Conservation (phyloP, 2,113 vertebrate species). For the Amphilophus citrinellus region DNA sequence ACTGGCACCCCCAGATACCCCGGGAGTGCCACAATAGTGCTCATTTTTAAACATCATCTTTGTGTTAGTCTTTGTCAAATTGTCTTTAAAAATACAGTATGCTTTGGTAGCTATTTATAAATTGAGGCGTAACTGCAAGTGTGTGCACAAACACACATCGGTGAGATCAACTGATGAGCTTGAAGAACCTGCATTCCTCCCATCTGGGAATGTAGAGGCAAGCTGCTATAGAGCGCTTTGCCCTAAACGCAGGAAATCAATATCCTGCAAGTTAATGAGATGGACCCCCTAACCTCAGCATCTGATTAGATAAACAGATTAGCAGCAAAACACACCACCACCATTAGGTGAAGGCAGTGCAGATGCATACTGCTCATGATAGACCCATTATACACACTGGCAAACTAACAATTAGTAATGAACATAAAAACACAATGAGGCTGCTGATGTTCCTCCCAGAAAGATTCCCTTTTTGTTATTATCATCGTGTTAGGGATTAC, state of each 20-base stretch:
- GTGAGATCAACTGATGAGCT: slow-evolving; percentile 67
- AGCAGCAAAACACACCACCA: slow-evolving; percentile 66
- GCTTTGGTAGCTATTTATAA: slow-evolving; percentile 60
- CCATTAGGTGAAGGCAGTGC: slow-evolving; percentile 53
- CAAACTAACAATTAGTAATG: slow-evolving; percentile 31
- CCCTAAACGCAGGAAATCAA: slow-evolving; percentile 71
- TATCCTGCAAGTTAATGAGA: slow-evolving; percentile 76
- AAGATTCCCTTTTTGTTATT: slow-evolving; percentile 1
- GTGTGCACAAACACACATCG: too few species aligned
- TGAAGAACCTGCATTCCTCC: slow-evolving; percentile 58
- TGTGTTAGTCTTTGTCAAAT: slow-evolving; percentile 17
- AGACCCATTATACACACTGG: slow-evolving; percentile 27
- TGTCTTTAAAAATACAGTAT: slow-evolving; percentile 35
- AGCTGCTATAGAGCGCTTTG: slow-evolving; percentile 51
- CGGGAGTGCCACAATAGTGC: neutral
- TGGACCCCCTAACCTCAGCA: slow-evolving; percentile 67
- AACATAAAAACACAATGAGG: slow-evolving; percentile 17
- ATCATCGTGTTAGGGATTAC: neutral
- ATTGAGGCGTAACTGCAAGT: slow-evolving; percentile 13
- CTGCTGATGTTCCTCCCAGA: neutral
- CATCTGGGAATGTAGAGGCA: slow-evolving; percentile 59
- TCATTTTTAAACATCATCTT: slow-evolving; percentile 14
- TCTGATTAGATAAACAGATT: slow-evolving; percentile 79
- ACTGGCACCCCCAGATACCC: too few species aligned
- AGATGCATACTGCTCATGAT: slow-evolving; percentile 36